These are phyloP conservation scores for Apodemus agrarius DNA, from an alignment of 2,797 vertebrate species.

Conservation along the genomic window DNA sequence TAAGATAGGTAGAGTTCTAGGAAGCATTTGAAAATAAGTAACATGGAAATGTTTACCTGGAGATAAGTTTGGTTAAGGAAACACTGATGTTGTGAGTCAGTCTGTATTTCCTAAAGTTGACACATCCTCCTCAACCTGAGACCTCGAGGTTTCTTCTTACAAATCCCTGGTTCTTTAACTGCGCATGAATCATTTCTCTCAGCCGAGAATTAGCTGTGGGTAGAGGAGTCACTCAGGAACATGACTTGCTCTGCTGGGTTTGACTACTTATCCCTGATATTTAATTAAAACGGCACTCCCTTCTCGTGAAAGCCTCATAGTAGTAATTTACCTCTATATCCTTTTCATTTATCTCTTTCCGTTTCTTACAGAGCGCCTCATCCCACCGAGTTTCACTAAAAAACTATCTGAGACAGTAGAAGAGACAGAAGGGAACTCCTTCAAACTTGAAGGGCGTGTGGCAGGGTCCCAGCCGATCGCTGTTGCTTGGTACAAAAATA, in stretches of 20 bases:
- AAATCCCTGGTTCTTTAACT: conserved; percentile 41
- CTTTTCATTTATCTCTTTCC: not conserved
- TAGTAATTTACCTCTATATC: conserved; percentile 15
- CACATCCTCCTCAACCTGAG: not conserved
- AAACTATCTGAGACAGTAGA: conserved; percentile 94
- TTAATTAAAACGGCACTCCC: not conserved
- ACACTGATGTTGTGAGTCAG: conserved; percentile 4
- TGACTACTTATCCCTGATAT: not conserved
- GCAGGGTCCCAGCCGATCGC: conserved; percentile 95
- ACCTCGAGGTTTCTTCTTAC: not conserved
- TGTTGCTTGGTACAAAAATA: conserved; percentile 94
- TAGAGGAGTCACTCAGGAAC: not conserved
- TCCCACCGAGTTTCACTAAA: conserved; percentile 95
- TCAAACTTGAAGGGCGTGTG: conserved; percentile 95
- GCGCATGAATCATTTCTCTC: not conserved
- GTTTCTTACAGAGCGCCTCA: conserved; percentile 93
- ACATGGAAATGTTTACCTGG: not conserved
- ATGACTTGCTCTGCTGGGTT: not conserved
- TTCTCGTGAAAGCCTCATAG: not conserved
- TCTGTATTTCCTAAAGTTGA: not conserved
- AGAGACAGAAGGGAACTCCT: conserved; percentile 94
- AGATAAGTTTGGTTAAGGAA: conserved; percentile 13
- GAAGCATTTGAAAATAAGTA: not conserved
- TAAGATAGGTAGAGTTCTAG: not conserved
- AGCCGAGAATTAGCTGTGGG: not conserved